Conservation (phyloP, 2,113 vertebrate genomes). For the Lamprotornis superbus region DNA sequence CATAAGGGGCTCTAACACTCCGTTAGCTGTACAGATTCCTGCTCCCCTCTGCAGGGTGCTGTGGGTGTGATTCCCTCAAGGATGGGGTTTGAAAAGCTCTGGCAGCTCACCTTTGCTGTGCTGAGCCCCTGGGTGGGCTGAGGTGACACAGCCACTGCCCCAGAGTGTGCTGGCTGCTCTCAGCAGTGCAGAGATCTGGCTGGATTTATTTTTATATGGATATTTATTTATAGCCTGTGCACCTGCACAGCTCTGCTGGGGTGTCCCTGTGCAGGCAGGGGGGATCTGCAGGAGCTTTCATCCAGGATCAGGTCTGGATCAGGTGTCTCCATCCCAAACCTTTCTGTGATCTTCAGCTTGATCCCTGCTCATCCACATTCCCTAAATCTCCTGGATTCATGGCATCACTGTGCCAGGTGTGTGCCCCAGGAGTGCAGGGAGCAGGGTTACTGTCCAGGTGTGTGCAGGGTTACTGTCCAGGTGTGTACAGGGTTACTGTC, state of each 20-base stretch:
- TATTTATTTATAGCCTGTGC: background rate
- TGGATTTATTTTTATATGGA: background rate
- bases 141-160: background rate
- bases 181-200: rapidly evolving
- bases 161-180: too few relatives aligned
- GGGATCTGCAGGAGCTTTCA: background rate
- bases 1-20: background rate
- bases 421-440: background rate
- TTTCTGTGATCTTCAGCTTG: background rate
- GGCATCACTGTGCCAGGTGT: rapidly evolving
- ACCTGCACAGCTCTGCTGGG: too few relatives aligned
- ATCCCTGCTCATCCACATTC: rapidly evolving
- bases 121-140: background rate
- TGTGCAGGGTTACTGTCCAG: too few relatives aligned
- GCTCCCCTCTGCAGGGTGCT: background rate
- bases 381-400: background rate
- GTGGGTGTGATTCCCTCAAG: background rate
- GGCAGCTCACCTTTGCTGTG: background rate
- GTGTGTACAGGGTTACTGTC: too few relatives aligned
- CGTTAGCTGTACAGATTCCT: background rate
- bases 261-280: background rate
- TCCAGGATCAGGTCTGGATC: background rate
- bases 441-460: background rate
- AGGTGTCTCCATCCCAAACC: background rate
- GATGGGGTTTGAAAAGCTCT: background rate